phyloP scores from a whole-genome alignment of 2,888 invertebrate genomes.

The Serripes groenlandicus region DNA sequence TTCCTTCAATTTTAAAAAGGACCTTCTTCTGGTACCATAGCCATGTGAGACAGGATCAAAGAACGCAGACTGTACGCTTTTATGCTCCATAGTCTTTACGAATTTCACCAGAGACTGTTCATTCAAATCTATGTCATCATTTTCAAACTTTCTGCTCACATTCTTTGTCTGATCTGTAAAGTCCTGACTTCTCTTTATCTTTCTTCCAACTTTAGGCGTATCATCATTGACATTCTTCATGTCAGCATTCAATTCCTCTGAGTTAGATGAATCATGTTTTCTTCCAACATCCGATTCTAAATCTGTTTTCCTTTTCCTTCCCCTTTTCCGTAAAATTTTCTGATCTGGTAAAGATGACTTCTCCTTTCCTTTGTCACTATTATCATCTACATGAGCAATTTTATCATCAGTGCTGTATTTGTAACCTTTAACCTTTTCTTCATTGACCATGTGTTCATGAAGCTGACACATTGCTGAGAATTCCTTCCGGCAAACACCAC shows the following conservation, averaged over 20 bases:
- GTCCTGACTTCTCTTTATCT: background rate
- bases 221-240: too few relatives aligned
- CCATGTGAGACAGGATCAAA: slow-evolving; percentile 1
- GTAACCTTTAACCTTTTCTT: slow-evolving; percentile 50
- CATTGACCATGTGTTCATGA: slow-evolving; percentile 58
- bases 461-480: slow-evolving; percentile 51
- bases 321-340: background rate
- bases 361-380: background rate
- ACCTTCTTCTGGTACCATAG: slow-evolving; percentile 24
- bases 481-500: slow-evolving; percentile 38
- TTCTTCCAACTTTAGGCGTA: too few relatives aligned
- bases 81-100: slow-evolving; percentile 1
- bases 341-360: background rate
- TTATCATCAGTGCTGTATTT: slow-evolving; percentile 45
- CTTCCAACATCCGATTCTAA: too few relatives aligned
- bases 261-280: background rate
- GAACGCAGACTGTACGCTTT: slow-evolving; percentile 1
- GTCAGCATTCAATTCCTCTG: background rate
- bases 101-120: background rate
- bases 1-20: background rate
- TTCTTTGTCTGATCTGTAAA: background rate
- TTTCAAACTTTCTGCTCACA: background rate
- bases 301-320: background rate
- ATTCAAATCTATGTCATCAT: slow-evolving; percentile 5
- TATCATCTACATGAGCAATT: slow-evolving; percentile 19